Evolutionary conservation across 2,113 vertebrate genomes (phyloP), one percentile per base, ranked within the genome.

Genomic region (Trichomycterus rosablanca): DNA sequence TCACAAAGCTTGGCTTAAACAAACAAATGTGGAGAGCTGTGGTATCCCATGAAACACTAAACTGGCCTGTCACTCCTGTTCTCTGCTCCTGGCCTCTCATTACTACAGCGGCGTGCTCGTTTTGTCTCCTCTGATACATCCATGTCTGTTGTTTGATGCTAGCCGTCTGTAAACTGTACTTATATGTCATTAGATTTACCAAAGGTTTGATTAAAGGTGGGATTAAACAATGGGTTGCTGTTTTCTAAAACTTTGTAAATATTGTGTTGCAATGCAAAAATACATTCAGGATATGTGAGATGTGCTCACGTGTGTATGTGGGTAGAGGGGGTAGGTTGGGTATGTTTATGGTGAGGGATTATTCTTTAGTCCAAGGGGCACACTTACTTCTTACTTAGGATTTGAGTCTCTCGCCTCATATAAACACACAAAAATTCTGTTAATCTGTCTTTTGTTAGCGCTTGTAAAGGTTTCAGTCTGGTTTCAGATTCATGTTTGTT

Each of bases 321-420:
- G 35, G 18, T 68, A 71, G 68, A 80, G 72, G 71, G 44, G 55
- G 40, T 45, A 35, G 28, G 49, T 71, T 78, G 65, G 20, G 55
- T 70, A 78, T 83, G 75, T 87, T 87, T 87, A 88, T 79, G 81
- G 77, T 56, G 39, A 72, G 68, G 76, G 77, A 85, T 85, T 82
- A 84, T 81, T 70, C 79, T 71, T 72, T 78, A 67, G 84, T 88
- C 83, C 82, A 81, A 87, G 86, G 85, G 83, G 83, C 22, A 42
- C 24, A 40, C 42, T 51, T 44, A 69, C 59, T 53, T 28, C 58
- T 68, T 65, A 64, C 58, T 28, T 59, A 60, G 35, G 55, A n/a
- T n/a, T n/a, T n/a, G n/a, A n/a, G n/a, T n/a, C n/a, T n/a, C n/a
- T n/a, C n/a, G n/a, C n/a, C n/a, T n/a, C n/a, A n/a, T n/a, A n/a